Percentiles rank a stretch among this genome's conserved stretches.
Conservation (phyloP, 2,113 vertebrate species). For the Fukomys damarensis region DNA sequence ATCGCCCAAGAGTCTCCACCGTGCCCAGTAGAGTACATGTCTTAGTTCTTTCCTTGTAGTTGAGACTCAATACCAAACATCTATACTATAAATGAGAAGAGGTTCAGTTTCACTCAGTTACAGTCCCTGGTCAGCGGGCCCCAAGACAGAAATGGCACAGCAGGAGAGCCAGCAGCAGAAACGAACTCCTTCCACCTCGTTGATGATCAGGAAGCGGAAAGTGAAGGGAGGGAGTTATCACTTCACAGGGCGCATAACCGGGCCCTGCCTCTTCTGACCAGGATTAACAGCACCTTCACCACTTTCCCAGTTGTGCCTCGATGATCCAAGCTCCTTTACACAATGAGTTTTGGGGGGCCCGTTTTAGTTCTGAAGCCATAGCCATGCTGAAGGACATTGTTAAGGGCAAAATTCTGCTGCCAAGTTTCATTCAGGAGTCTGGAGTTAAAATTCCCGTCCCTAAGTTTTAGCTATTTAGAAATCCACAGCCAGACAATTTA, state of each 20-base stretch:
- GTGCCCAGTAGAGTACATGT: not conserved
- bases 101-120: not conserved
- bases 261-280: not conserved
- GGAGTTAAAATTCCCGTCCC: not conserved
- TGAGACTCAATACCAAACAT: not conserved
- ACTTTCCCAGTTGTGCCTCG: not conserved
- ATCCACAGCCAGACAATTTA: conserved; percentile 33
- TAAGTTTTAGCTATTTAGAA: conserved; percentile 36
- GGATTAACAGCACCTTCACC: not conserved
- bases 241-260: not conserved
- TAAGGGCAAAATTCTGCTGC: not conserved
- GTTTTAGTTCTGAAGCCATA: not conserved
- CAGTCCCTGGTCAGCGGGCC: not conserved
- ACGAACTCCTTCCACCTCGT: not conserved
- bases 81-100: not conserved
- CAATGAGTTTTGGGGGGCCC: not conserved
- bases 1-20: not conserved
- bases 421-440: not conserved
- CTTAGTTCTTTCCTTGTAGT: not conserved
- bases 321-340: not conserved
- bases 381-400: not conserved
- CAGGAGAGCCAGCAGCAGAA: not conserved
- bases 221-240: not conserved
- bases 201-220: not conserved
- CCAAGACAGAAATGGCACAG: not conserved